Conservation (phyloP, 2,888 invertebrate species). For the Cheilosia grossa region DNA sequence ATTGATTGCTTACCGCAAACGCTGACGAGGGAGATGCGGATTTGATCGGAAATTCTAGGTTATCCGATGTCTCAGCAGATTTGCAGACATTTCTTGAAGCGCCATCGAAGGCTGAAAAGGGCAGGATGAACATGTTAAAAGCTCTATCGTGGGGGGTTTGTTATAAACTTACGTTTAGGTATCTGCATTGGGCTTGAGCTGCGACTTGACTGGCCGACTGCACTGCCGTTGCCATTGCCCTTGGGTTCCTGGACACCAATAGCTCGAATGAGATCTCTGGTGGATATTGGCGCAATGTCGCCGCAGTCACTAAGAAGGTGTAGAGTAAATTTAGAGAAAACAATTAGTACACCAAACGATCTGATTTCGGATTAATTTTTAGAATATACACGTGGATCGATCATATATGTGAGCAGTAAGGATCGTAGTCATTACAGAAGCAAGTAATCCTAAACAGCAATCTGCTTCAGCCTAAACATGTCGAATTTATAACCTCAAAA, state of each 20-base stretch:
- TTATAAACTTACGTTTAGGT: slow-evolving; percentile 83
- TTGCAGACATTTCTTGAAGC: slow-evolving; percentile 44
- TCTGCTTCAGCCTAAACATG: too few species aligned
- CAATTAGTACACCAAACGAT: neutral
- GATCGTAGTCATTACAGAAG: too few species aligned
- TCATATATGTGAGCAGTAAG: too few species aligned
- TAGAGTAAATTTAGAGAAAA: neutral
- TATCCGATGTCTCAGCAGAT: slow-evolving; percentile 56
- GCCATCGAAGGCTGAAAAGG: slow-evolving; percentile 39
- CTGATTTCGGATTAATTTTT: too few species aligned
- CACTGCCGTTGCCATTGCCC: slow-evolving; percentile 91
- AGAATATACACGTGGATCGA: too few species aligned
- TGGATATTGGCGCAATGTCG: slow-evolving; percentile 84
- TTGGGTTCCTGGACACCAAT: slow-evolving; percentile 87
- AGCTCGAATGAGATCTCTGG: slow-evolving; percentile 89
- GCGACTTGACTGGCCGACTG: slow-evolving; percentile 86
- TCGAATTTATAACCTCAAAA: too few species aligned
- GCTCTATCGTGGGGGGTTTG: neutral
- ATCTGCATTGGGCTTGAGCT: slow-evolving; percentile 86
- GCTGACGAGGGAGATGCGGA: slow-evolving; percentile 65
- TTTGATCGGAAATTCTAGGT: slow-evolving; percentile 69
- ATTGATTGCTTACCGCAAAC: slow-evolving; percentile 23
- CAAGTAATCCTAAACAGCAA: too few species aligned
- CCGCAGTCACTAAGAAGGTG: slow-evolving; percentile 82
- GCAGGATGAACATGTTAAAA: too few species aligned